These are phyloP conservation scores for Geophilus truncorum DNA, from an alignment of 2,888 invertebrate species.

Conservation along the genomic window DNA sequence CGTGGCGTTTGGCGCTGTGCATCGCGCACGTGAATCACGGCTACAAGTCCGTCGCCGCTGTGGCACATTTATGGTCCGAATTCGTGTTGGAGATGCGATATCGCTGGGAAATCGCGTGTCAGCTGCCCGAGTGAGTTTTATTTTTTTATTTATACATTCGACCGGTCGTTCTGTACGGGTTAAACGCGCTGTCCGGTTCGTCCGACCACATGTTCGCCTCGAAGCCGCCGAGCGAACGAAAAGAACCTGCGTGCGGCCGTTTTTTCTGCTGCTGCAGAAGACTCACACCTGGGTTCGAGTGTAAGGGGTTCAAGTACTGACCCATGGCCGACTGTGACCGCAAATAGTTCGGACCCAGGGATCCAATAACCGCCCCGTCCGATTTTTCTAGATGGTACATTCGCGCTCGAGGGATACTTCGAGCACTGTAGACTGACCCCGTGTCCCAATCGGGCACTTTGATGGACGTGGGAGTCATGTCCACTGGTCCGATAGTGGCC, in stretches of 20 bases:
- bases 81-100: constrained; percentile 83
- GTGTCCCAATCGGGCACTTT: constrained; percentile 66
- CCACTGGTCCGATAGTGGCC: constrained; percentile 35
- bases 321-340: background rate
- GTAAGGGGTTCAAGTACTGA: background rate
- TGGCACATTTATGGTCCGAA: constrained; percentile 91
- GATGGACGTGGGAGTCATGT: constrained; percentile 30
- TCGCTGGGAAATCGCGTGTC: constrained; percentile 75
- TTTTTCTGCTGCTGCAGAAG: background rate
- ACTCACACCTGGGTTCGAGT: background rate
- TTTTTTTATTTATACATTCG: background rate
- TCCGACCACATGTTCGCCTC: background rate
- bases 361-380: background rate
- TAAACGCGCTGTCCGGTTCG: background rate
- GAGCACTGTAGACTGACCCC: constrained; percentile 83
- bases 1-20: constrained; percentile 72
- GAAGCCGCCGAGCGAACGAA: background rate
- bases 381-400: constrained; percentile 68
- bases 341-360: background rate
- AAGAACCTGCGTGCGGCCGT: background rate
- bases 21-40: constrained; percentile 67
- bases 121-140: constrained; percentile 72
- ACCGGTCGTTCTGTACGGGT: background rate
- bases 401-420: constrained; percentile 80
- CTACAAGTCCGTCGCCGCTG: constrained; percentile 61